Evolutionary conservation across 2,888 invertebrate genomes (phyloP).

Genomic region (Cotesia congregata): DNA sequence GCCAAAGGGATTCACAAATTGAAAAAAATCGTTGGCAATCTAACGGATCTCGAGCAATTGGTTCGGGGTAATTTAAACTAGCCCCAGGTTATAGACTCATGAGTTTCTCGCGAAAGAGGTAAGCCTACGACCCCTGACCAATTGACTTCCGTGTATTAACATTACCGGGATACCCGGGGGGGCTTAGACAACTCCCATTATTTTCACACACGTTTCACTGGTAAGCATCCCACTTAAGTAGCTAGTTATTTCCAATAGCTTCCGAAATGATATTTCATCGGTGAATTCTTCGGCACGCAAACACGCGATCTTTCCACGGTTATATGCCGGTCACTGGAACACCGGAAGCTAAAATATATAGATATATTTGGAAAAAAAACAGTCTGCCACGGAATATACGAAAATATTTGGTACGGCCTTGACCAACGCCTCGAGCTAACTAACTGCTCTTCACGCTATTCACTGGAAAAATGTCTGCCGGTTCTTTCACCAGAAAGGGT

Average conservation of each 20-base stretch:
- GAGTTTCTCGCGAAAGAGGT: not conserved
- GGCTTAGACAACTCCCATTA: not conserved
- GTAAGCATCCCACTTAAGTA: slow-evolving; percentile 36
- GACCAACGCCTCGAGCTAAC: slow-evolving; percentile 17
- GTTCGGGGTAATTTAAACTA: not conserved
- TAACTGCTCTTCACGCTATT: slow-evolving; percentile 6
- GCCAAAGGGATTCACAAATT: not conserved
- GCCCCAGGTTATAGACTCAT: not conserved
- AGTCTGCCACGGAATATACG: slow-evolving; percentile 1
- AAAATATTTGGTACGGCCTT: slow-evolving; percentile 3
- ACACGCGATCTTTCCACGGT: slow-evolving; percentile 56
- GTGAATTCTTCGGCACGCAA: slow-evolving; percentile 54
- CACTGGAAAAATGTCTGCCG: slow-evolving; percentile 31
- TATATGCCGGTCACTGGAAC: slow-evolving; percentile 39
- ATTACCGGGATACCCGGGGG: not conserved
- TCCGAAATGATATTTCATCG: slow-evolving; percentile 60
- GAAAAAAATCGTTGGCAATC: not conserved
- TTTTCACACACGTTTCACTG: slow-evolving; percentile 23
- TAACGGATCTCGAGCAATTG: not conserved
- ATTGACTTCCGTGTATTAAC: slow-evolving; percentile 8
- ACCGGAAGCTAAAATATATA: slow-evolving; percentile 36
- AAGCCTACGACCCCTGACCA: not conserved
- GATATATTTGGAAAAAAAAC: slow-evolving; percentile 21
- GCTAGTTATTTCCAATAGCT: slow-evolving; percentile 49
- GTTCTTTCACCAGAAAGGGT: not conserved